A percentile compares a stretch with the other conserved stretches of the same genome.
These are phyloP conservation scores for Poliocrania exsul DNA, from an alignment of 2,797 vertebrate species.

Conservation along the genomic window DNA sequence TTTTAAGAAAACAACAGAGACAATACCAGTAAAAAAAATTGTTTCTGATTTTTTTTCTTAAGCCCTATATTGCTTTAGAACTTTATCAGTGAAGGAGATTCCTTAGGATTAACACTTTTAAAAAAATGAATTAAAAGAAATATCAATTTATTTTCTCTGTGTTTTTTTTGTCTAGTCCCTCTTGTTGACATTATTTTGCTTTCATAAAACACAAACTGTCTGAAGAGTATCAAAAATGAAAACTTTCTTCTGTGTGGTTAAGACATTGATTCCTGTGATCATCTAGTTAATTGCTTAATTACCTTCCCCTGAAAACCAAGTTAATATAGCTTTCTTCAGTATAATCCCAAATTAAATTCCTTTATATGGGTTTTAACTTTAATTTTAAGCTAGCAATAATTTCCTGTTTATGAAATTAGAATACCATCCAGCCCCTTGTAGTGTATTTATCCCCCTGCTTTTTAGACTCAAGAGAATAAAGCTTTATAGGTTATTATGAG, in stretches of 20 bases:
- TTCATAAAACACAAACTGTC: not conserved
- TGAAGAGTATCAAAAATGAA: not conserved
- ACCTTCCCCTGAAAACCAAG: not conserved
- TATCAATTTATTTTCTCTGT: not conserved
- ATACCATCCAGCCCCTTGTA: not conserved
- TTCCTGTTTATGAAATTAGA: not conserved
- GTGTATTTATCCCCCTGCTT: rapidly evolving
- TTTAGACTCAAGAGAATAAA: not conserved
- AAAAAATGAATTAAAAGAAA: not conserved
- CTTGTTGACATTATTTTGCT: not conserved
- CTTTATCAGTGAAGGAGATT: not conserved
- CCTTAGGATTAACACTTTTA: not conserved
- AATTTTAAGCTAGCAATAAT: not conserved
- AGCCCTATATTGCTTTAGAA: not conserved
- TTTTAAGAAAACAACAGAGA: not conserved
- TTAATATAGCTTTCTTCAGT: not conserved
- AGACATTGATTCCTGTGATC: not conserved
- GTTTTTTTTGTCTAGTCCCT: not conserved
- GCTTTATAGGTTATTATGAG: not conserved
- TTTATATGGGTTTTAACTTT: not conserved
- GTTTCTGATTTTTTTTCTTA: not conserved
- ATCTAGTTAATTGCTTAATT: not conserved
- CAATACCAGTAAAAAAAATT: not conserved
- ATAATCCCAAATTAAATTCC: not conserved
- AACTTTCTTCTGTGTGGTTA: not conserved